Evolutionary conservation across 2,113 vertebrate genomes (phyloP), one percentile per base, ranked within the genome.

Genomic region (Vulpes lagopus): DNA sequence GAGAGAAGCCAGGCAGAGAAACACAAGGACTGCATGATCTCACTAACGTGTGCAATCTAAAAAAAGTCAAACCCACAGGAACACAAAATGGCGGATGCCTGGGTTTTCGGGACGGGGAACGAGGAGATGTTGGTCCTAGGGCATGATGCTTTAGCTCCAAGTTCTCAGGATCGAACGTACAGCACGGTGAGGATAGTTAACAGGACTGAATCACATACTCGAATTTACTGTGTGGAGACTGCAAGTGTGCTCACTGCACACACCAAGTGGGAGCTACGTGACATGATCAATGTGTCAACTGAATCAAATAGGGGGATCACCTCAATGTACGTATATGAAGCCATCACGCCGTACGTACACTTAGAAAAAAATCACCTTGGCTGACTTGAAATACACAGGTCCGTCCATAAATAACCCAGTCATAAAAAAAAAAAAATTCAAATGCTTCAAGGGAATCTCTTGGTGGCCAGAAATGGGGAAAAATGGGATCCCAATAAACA

Each of bases 311-410:
- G 0, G 1, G 49, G 2, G 27, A 32, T 53, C 27, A 19, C 10
- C 17, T 78, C 8, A 32, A 79, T 10, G 27, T 53, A 32, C 4
- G 49, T 17, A 9, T 8, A 19, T 19, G 4, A 53, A 79, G 19
- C 17, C 8, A 51, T 32, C 76, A 53, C 0, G 8, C 49, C 8
- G 8, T 0, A 19, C 8, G 8, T 0, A 19, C 15, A 15, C 25
- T 53, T 78, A 19, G 19, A 32, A 53, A n/a, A 19, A 78, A 49
- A 27, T 49, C 38, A 27, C 35, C 3, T 16, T 27, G 38, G 73
- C 25, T 3, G 23, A 27, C 27, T 15, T 53, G 19, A 53, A 32
- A 53, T 11, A 19, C 16, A 19, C 16, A 32, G 14, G 8, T 3
- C 9, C 9, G 15, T 79, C 8, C 27, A 32, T 19, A 17, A 43